Conservation (phyloP, 2,888 invertebrate genomes). For the Napeogenes inachia region DNA sequence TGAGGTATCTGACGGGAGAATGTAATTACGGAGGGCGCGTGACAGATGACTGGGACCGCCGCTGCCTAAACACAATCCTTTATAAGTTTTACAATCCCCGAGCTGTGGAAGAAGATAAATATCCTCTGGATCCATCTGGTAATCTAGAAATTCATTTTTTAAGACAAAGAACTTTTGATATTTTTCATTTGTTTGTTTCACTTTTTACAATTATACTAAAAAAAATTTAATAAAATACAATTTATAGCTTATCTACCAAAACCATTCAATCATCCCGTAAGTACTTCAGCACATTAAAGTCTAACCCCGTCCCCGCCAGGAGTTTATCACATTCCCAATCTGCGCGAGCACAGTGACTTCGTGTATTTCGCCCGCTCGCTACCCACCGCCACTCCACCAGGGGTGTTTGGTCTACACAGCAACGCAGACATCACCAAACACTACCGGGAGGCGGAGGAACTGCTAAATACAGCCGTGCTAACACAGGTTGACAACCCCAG, state of each 20-base stretch:
- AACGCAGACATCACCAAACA: constrained; percentile 96
- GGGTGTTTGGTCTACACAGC: constrained; percentile 94
- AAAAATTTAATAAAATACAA: too few species aligned
- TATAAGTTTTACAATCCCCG: constrained; percentile 85
- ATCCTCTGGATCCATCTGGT: constrained; percentile 83
- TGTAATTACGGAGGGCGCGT: constrained; percentile 98
- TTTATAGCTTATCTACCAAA: not conserved
- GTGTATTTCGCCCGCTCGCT: constrained; percentile 81
- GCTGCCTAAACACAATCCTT: constrained; percentile 89
- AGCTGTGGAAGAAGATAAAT: constrained; percentile 80
- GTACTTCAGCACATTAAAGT: too few species aligned
- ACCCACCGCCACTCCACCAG: constrained; percentile 87
- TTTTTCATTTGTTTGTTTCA: too few species aligned
- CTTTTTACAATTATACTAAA: too few species aligned
- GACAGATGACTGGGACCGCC: constrained; percentile 96
- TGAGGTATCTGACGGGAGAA: constrained; percentile 94
- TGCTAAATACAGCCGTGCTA: constrained; percentile 84
- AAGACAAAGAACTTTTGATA: too few species aligned
- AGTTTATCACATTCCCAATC: constrained; percentile 83
- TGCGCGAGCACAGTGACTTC: constrained; percentile 84
- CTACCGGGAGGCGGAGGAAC: constrained; percentile 87
- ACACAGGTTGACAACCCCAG: constrained; percentile 80
- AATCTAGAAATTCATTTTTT: constrained; percentile 14
- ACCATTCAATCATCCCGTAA: too few species aligned
- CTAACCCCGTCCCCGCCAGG: constrained; percentile 52